Evolutionary conservation across 1,140 invertebrate genomes (phyloP), one percentile per base, ranked within the genome.

Genomic region (Idris sp.): DNA sequence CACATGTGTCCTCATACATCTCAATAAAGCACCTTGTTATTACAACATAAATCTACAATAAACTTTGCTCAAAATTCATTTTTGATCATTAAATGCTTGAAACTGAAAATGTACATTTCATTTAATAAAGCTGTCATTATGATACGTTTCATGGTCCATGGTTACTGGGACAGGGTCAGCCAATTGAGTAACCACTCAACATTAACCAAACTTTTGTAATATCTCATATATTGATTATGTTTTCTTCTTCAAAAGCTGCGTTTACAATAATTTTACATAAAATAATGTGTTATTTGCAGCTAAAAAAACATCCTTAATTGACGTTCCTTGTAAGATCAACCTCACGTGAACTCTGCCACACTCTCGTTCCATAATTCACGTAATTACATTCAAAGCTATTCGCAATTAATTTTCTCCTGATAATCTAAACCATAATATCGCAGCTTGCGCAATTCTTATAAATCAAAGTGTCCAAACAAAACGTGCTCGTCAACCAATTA

Each of bases 241-340:
- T n/a, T n/a, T 38, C 18, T 13, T 38, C 11, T 38, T 22, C 11
- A 18, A 33, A 53, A 58, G 8, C 8, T 25, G 22, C 22, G 22
- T n/a, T n/a, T n/a, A n/a, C n/a, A n/a, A n/a, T n/a, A n/a, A n/a
- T n/a, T n/a, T n/a, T n/a, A n/a, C n/a, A n/a, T n/a, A n/a, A n/a
- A n/a, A n/a, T n/a, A n/a, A n/a, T n/a, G n/a, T n/a, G n/a, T n/a
- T n/a, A n/a, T n/a, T n/a, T n/a, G n/a, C n/a, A n/a, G n/a, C n/a
- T n/a, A n/a, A n/a, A n/a, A n/a, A 28, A 28, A 28, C 56, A 59
- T 59, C 68, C 40, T 51, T 72, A 72, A 72, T 61, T 64, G 58
- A 72, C 49, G 58, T 72, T 72, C 44, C 68, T 56, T 73, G 69
- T 73, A 65, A 44, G 53, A 58, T 59, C 59, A 40, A 56, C 31